phyloP scores from a whole-genome alignment of 2,888 invertebrate species.

The Lasioglossum lativentre region DNA sequence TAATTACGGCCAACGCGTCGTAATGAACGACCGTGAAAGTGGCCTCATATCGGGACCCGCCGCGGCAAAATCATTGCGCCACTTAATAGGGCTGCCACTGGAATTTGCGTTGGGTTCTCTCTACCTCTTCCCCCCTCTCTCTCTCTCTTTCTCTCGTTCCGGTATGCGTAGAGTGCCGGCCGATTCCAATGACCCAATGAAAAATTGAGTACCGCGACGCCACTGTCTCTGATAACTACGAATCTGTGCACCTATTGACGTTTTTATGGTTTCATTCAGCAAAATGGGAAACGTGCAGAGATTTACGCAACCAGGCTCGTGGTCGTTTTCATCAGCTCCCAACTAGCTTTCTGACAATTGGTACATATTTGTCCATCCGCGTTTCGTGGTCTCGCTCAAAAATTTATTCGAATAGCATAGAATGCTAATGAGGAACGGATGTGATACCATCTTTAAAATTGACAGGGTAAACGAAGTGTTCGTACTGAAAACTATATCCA shows the following conservation, averaged over 20 bases:
- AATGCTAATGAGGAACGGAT: neutral
- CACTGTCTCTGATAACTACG: conserved; percentile 2
- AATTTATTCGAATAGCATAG: neutral
- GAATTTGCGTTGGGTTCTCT: neutral
- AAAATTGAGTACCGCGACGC: neutral
- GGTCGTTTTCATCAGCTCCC: neutral
- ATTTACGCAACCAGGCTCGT: neutral
- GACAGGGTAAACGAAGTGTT: neutral
- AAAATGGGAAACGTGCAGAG: neutral
- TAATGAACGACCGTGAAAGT: conserved; percentile 34
- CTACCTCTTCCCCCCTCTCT: neutral
- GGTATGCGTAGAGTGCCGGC: neutral
- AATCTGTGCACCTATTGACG: neutral
- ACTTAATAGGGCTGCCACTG: conserved; percentile 9
- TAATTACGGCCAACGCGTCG: conserved; percentile 45
- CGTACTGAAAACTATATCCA: neutral
- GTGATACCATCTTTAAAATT: neutral
- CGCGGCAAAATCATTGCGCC: conserved; percentile 30
- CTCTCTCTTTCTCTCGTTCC: neutral
- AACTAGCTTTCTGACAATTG: neutral
- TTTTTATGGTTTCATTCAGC: conserved; percentile 1
- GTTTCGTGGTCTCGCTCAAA: neutral
- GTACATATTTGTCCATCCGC: neutral
- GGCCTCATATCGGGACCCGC: conserved; percentile 30
- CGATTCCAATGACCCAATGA: neutral